phyloP scores from a whole-genome alignment of 1,140 invertebrate genomes.

The Leguminivora glycinivorella region DNA sequence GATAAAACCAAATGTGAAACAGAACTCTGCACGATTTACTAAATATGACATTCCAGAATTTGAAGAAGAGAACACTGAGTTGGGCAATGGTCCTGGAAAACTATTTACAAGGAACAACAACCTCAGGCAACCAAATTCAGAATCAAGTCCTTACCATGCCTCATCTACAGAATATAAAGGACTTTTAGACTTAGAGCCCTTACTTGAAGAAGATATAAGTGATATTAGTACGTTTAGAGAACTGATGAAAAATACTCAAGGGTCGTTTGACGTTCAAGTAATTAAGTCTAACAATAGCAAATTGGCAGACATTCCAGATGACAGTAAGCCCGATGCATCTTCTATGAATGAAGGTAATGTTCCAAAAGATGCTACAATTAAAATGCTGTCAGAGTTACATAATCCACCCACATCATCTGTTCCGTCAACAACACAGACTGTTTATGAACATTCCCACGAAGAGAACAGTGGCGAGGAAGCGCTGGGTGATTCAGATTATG shows the following conservation, averaged over 20 bases:
- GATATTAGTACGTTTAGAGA: constrained; percentile 75
- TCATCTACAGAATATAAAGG: constrained; percentile 77
- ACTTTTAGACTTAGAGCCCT: constrained; percentile 75
- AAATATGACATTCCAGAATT: constrained; percentile 54
- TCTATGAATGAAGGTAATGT: constrained; percentile 64
- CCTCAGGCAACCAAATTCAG: constrained; percentile 42
- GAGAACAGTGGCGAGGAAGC: constrained; percentile 47
- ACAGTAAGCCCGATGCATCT: constrained; percentile 67
- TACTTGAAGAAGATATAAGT: constrained; percentile 79
- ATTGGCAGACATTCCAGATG: constrained; percentile 39
- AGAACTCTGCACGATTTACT: constrained; percentile 54
- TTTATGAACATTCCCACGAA: constrained; percentile 39
- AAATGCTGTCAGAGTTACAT: constrained; percentile 35
- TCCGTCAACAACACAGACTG: constrained; percentile 34
- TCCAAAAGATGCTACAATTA: constrained; percentile 43
- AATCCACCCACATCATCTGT: constrained; percentile 40
- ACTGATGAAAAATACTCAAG: constrained; percentile 72
- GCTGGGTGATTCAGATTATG: constrained; percentile 66
- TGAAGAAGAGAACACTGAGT: constrained; percentile 53
- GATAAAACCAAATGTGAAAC: constrained; percentile 61
- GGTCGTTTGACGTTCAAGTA: constrained; percentile 78
- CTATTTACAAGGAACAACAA: constrained; percentile 47
- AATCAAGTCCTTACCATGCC: constrained; percentile 48
- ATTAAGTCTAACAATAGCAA: constrained; percentile 71
- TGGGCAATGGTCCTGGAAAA: constrained; percentile 41